Conservation (phyloP, 2,888 invertebrate species). For the Campoplex capitator region DNA sequence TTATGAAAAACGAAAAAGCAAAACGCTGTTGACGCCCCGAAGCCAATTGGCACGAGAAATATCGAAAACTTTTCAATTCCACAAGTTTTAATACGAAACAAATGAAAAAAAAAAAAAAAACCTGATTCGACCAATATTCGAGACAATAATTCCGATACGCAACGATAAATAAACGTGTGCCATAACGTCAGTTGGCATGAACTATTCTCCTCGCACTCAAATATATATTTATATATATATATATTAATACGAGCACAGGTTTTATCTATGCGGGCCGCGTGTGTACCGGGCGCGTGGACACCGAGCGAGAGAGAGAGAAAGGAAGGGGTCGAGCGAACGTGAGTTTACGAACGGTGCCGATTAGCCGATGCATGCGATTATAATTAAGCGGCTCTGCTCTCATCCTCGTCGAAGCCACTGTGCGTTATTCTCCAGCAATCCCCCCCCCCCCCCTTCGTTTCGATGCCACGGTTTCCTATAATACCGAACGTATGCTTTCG, state of each 20-base stretch:
- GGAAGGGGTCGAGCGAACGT: conserved; percentile 54
- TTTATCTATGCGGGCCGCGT: conserved; percentile 63
- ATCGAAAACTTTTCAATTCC: background rate
- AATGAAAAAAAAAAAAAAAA: background rate
- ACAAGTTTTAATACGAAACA: background rate
- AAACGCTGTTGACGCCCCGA: too few species aligned
- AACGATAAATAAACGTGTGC: background rate
- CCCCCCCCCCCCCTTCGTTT: background rate
- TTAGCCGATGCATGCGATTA: conserved; percentile 68
- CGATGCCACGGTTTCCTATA: background rate
- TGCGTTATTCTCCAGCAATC: conserved; percentile 11
- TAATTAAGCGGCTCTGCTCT: conserved; percentile 64
- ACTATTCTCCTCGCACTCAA: background rate
- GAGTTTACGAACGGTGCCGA: conserved; percentile 64
- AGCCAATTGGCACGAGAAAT: background rate
- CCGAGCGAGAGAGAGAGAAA: conserved; percentile 20
- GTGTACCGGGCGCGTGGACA: conserved; percentile 9
- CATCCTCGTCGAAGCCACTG: conserved; percentile 52
- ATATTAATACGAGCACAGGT: background rate
- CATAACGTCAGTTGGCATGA: background rate
- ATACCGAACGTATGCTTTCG: conserved; percentile 14
- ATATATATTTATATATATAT: background rate
- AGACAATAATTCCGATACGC: background rate
- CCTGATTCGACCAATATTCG: background rate
- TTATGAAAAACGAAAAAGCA: too few species aligned